These are phyloP conservation scores for Drosophila maculinotata DNA, from an alignment of 2,888 invertebrate genomes.

Conservation along the genomic window DNA sequence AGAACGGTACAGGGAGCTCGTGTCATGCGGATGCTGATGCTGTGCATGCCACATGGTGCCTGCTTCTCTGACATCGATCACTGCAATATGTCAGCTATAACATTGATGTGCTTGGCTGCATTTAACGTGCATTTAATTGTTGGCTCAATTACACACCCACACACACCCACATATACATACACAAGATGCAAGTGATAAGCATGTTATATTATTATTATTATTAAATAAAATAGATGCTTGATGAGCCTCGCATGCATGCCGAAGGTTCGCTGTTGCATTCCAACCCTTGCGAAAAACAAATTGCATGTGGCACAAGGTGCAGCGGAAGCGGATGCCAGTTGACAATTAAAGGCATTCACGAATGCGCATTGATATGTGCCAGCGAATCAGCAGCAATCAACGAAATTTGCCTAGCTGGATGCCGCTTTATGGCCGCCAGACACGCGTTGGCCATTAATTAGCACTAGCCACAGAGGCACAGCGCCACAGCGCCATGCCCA, in stretches of 20 bases:
- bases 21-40: slow-evolving; percentile 66
- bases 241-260: slow-evolving; percentile 50
- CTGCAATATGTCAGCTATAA: slow-evolving; percentile 24
- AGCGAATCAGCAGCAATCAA: slow-evolving; percentile 25
- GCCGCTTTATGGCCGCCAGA: slow-evolving; percentile 54
- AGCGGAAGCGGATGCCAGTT: slow-evolving; percentile 71
- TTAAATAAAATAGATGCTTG: slow-evolving; percentile 47
- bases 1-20: slow-evolving; percentile 8
- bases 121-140: slow-evolving; percentile 72
- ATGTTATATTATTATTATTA: slow-evolving; percentile 35
- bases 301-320: slow-evolving; percentile 59
- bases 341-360: slow-evolving; percentile 48
- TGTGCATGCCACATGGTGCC: slow-evolving; percentile 17
- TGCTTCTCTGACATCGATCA: slow-evolving; percentile 25
- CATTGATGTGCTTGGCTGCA: slow-evolving; percentile 60
- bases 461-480: slow-evolving; percentile 21
- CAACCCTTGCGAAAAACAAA: slow-evolving; percentile 10
- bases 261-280: too few species aligned
- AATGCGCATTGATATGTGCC: slow-evolving; percentile 43
- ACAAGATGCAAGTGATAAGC: slow-evolving; percentile 53
- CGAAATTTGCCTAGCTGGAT: slow-evolving; percentile 51
- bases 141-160: too few species aligned
- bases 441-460: slow-evolving; percentile 64
- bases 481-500: slow-evolving; percentile 27
- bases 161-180: slow-evolving; percentile 11